Conservation (phyloP, 2,888 invertebrate species). For the Pyrgus malvae region DNA sequence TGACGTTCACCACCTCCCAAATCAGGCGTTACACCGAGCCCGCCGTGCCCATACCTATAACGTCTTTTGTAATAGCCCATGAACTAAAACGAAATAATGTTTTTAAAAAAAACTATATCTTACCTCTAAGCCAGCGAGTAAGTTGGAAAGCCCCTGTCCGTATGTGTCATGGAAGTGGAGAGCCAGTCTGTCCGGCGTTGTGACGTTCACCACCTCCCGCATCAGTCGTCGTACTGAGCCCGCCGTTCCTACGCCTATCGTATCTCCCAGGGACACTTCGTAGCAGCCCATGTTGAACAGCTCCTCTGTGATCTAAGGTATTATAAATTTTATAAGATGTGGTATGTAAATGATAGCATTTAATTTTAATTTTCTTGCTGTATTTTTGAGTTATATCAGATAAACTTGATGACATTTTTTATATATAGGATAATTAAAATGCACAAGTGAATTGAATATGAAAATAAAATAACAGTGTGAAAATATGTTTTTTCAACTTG, state of each 20-base stretch:
- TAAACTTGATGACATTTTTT: no score
- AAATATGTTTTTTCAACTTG: no score
- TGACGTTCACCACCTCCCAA: slow-evolving; percentile 85
- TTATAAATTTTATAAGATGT: not conserved
- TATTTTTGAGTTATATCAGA: no score
- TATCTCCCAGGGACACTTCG: slow-evolving; percentile 98
- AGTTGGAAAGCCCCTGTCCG: slow-evolving; percentile 97
- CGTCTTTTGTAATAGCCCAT: slow-evolving; percentile 88
- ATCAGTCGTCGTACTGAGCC: slow-evolving; percentile 89
- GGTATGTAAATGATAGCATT: no score
- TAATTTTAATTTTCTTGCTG: no score
- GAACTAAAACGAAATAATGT: no score
- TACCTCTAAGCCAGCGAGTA: slow-evolving; percentile 93
- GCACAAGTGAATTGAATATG: no score
- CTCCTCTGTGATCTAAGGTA: slow-evolving; percentile 79
- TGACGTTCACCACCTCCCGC: slow-evolving; percentile 85
- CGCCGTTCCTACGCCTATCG: slow-evolving; percentile 97
- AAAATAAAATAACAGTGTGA: no score
- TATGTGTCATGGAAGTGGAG: slow-evolving; percentile 99
- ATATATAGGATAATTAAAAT: no score
- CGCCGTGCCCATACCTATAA: slow-evolving; percentile 97
- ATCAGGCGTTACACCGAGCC: slow-evolving; percentile 89
- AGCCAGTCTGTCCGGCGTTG: slow-evolving; percentile 87
- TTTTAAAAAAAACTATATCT: not conserved
- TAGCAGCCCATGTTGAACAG: slow-evolving; percentile 94